Percentiles rank a stretch among this genome's conserved stretches.
phyloP scores from a whole-genome alignment of 2,888 invertebrate species.

The Vesta saturnalis region DNA sequence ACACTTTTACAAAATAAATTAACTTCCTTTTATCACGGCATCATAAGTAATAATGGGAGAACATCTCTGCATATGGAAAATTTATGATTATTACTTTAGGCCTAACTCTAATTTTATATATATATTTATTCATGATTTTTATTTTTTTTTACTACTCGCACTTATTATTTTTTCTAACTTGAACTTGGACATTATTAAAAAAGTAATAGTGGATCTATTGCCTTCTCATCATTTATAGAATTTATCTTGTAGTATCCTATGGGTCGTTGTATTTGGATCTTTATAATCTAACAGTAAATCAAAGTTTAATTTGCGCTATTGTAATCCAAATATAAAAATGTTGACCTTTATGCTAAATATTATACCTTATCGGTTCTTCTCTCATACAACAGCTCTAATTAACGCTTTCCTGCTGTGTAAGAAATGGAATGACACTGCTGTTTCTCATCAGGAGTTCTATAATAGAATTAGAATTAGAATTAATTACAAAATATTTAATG shows the following conservation, averaged over 20 bases:
- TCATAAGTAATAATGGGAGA: constrained; percentile 20
- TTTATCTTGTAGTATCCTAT: not conserved
- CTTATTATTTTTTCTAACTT: too few species aligned
- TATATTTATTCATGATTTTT: not conserved
- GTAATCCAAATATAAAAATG: constrained; percentile 18
- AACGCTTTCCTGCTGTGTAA: constrained; percentile 43
- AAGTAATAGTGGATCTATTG: too few species aligned
- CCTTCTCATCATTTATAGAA: not conserved
- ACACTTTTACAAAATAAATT: constrained; percentile 41
- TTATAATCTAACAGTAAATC: constrained; percentile 4
- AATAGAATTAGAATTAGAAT: constrained; percentile 48
- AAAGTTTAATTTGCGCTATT: constrained; percentile 13
- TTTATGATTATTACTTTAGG: constrained; percentile 7
- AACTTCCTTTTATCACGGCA: constrained; percentile 35
- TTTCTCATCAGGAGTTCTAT: constrained; percentile 42
- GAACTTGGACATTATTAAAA: too few species aligned
- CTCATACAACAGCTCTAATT: constrained; percentile 34
- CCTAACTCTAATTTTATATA: not conserved
- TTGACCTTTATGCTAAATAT: constrained; percentile 11
- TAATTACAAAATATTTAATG: constrained; percentile 33
- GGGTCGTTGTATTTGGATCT: not conserved
- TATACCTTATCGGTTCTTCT: not conserved
- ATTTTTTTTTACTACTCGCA: too few species aligned
- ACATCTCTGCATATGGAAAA: constrained; percentile 13
- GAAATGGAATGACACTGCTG: constrained; percentile 48